Evolutionary conservation across 92 coral and sea anemone species (phyloP), one percentile per base, ranked within the genome.

Genomic region (Zoanthus solanderi): DNA sequence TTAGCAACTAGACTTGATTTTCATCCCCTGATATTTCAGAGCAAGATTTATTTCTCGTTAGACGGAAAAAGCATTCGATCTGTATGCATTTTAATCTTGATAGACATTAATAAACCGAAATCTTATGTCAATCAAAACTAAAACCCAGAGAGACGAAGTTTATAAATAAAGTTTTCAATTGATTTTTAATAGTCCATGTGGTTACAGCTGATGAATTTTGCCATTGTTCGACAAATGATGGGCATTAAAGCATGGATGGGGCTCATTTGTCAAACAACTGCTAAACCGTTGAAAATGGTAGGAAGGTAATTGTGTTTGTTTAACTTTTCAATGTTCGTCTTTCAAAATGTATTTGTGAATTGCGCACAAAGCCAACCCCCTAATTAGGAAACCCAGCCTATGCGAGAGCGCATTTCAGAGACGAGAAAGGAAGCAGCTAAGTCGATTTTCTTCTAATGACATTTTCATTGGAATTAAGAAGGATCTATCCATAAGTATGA

Each of bases 281-380:
- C 44, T 52, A 34, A 65, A 61, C 54, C 46, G 65, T 14, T 79
- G 71, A 63, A n/a, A 17, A 73, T 17, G 18, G 79, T 56, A 72
- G 31, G 84, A 74, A 87, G 72, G 58, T 65, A 79, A 85, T 61
- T 71, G 48, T 50, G 42, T 3, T 83, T 90, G 54, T 79, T 83
- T 73, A 34, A 54, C 68, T n/a, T 23, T 18, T 90, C 71, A 83
- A 87, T 87, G 79, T 58, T 67, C 86, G 37, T 23, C 81, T 68
- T 90, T 75, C 75, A 87, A 91, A 87, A 91, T 89, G 87, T 93
- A 85, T 87, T 84, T 89, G 88, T 84, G 88, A 93, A 84, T 88
- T 84, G 78, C 73, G 72, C 45, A 91, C 93, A 91, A 95, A 89
- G 88, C 63, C 47, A 81, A 42, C 94, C 96, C 95, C 72, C 92